These are phyloP conservation scores for Sesamia nonagrioides DNA, from an alignment of 1,140 invertebrate species.

Conservation along the genomic window DNA sequence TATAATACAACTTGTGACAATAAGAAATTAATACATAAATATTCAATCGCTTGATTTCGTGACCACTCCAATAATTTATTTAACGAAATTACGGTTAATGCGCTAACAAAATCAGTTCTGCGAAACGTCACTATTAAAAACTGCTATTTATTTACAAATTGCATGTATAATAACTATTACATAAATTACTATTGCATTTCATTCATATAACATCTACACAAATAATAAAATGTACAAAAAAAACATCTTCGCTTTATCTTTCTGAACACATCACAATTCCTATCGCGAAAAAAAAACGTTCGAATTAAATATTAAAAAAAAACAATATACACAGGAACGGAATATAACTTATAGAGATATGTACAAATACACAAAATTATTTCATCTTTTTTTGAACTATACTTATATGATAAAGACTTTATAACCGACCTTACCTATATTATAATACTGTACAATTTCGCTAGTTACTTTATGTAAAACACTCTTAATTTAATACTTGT, in stretches of 20 bases:
- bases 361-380: conserved; percentile 82
- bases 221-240: conserved; percentile 82
- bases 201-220: conserved; percentile 78
- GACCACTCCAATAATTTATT: conserved; percentile 59
- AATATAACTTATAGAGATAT: conserved; percentile 85
- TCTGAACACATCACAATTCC: conserved; percentile 85
- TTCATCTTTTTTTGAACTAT: conserved; percentile 69
- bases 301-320: conserved; percentile 78
- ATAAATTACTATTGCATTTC: conserved; percentile 87
- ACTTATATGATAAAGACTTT: conserved; percentile 77
- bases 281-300: conserved; percentile 78
- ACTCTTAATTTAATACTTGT: conserved; percentile 76
- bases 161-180: conserved; percentile 79
- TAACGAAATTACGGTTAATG: conserved; percentile 61
- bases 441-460: conserved; percentile 87
- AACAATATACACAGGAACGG: conserved; percentile 84
- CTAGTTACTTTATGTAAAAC: conserved; percentile 83
- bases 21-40: conserved; percentile 58
- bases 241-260: conserved; percentile 68
- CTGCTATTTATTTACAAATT: conserved; percentile 81
- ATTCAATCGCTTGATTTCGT: conserved; percentile 63
- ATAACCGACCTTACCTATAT: conserved; percentile 76
- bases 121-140: conserved; percentile 70
- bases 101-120: conserved; percentile 69
- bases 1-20: conserved; percentile 67